Conservation (phyloP, 2,113 vertebrate species). For the Chrysochloris asiatica region DNA sequence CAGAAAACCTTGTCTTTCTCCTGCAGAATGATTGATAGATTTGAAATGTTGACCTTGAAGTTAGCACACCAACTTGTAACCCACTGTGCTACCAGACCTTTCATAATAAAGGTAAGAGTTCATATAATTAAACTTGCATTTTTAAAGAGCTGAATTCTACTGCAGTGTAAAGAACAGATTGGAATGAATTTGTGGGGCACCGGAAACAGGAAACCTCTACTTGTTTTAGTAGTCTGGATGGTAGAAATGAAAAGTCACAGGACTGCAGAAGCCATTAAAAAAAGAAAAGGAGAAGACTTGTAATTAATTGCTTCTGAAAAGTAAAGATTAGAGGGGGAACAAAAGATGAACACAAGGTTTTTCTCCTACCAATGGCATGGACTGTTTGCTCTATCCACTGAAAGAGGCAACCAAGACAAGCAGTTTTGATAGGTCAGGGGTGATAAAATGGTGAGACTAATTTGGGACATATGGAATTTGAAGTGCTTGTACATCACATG, state of each 20-base stretch:
- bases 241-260: not conserved
- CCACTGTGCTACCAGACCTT: too few relatives aligned
- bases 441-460: not conserved
- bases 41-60: too few relatives aligned
- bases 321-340: not conserved
- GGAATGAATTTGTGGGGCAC: not conserved
- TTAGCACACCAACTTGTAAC: too few relatives aligned
- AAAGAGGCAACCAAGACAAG: not conserved
- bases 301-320: not conserved
- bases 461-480: not conserved
- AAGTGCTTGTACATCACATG: not conserved
- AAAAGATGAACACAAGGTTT: not conserved
- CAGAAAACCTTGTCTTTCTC: too few relatives aligned
- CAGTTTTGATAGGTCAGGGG: not conserved
- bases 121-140: not conserved
- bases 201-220: not conserved
- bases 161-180: not conserved
- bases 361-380: not conserved
- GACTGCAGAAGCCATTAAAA: not conserved
- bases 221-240: not conserved
- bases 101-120: not conserved
- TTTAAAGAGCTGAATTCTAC: conserved; percentile 6
- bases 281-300: not conserved
- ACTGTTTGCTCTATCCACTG: not conserved
- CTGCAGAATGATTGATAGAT: too few relatives aligned